Evolutionary conservation across 2,888 invertebrate species (phyloP).

Genomic region (Periphyllus acericola): DNA sequence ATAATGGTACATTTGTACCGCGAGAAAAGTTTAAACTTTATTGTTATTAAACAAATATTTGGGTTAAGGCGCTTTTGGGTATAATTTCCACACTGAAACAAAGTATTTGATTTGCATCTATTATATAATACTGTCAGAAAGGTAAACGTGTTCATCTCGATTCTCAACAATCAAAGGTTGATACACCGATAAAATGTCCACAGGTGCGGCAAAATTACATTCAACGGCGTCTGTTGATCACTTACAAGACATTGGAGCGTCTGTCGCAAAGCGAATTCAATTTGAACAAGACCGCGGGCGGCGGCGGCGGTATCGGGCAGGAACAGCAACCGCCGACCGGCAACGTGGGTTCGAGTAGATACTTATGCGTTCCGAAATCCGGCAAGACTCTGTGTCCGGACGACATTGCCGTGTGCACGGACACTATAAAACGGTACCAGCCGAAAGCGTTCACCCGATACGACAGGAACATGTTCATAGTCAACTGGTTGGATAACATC

Average conservation of each 20-base stretch:
- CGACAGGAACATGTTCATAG: conserved; percentile 94
- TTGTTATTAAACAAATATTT: no score
- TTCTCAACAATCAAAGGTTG: no score
- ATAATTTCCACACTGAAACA: no score
- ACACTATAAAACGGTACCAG: conserved; percentile 66
- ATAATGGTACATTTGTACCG: no score
- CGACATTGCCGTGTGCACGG: conserved; percentile 77
- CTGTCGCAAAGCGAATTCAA: conserved; percentile 88
- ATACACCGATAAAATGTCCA: background rate
- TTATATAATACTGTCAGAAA: no score
- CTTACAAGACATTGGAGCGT: conserved; percentile 82
- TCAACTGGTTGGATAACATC: conserved; percentile 91
- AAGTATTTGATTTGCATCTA: no score
- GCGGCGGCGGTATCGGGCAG: conserved; percentile 65
- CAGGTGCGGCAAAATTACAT: conserved; percentile 85
- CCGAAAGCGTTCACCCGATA: conserved; percentile 80
- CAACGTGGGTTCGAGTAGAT: conserved; percentile 64
- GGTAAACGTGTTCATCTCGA: no score
- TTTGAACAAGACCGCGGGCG: conserved; percentile 73
- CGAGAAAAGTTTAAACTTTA: no score
- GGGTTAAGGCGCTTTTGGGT: no score
- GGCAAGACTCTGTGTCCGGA: conserved; percentile 64
- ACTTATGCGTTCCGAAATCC: conserved; percentile 33
- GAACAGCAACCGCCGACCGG: conserved; percentile 69
- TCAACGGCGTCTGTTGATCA: conserved; percentile 79